Conservation (phyloP, 1,140 invertebrate species). For the Drosophila ficusphila region DNA sequence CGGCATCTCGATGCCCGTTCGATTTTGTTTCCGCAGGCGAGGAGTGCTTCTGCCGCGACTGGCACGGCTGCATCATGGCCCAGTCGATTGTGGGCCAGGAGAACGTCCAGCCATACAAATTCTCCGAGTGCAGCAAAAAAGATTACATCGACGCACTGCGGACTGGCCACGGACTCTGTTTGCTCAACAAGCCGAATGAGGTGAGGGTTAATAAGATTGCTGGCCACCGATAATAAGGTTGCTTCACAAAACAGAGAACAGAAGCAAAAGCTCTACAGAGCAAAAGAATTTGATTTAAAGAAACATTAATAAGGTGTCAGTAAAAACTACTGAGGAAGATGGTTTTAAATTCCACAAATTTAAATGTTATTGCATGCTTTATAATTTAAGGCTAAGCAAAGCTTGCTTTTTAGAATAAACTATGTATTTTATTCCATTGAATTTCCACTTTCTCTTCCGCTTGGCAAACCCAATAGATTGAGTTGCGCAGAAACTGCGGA, state of each 20-base stretch:
- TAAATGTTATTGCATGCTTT: too few species aligned
- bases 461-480: conserved; percentile 84
- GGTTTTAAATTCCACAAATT: too few species aligned
- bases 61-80: conserved; percentile 98
- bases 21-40: conserved; percentile 75
- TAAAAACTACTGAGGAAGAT: too few species aligned
- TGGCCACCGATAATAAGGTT: too few species aligned
- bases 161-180: conserved; percentile 92
- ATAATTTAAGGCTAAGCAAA: too few species aligned
- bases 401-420: too few species aligned
- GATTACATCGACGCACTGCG: conserved; percentile 93
- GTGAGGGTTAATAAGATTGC: conserved; percentile 84
- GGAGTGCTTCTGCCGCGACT: conserved; percentile 94
- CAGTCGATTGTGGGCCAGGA: conserved; percentile 95
- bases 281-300: not conserved
- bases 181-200: conserved; percentile 96
- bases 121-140: conserved; percentile 94
- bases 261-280: too few species aligned
- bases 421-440: not conserved
- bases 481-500: conserved; percentile 92
- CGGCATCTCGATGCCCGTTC: not conserved
- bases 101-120: conserved; percentile 96
- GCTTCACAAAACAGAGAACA: too few species aligned
- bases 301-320: too few species aligned
- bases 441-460: not conserved